Percentiles rank a stretch among this genome's conserved stretches.
Evolutionary conservation across 2,888 invertebrate species (phyloP).

Genomic region (Dastarcus helophoroides): DNA sequence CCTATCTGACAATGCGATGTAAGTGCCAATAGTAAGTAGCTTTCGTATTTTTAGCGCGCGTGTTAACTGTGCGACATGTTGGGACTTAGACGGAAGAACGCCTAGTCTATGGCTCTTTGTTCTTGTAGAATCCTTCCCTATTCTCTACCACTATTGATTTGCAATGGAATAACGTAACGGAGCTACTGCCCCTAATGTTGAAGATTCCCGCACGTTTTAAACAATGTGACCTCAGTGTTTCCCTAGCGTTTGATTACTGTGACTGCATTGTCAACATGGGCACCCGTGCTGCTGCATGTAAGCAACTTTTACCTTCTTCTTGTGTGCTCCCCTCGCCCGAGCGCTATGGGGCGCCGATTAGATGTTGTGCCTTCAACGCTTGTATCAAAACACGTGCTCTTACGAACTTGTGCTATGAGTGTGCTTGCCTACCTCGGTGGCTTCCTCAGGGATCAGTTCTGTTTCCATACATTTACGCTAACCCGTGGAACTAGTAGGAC

Average conservation of each 20-base stretch:
- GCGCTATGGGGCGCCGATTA: no score
- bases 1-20: conserved; percentile 32
- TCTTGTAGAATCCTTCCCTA: conserved; percentile 35
- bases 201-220: conserved; percentile 42
- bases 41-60: conserved; percentile 22
- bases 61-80: conserved; percentile 22
- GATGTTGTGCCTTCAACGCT: no score
- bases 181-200: conserved; percentile 40
- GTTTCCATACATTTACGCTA: no score
- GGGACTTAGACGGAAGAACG: conserved; percentile 30
- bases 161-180: conserved; percentile 35
- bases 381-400: no score
- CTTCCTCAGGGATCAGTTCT: no score
- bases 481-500: no score
- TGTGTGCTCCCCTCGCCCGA: conserved; percentile 4
- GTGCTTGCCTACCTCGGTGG: no score
- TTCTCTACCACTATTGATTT: conserved; percentile 36
- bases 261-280: conserved; percentile 64
- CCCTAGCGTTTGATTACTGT: conserved; percentile 42
- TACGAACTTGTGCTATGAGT: no score
- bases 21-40: conserved; percentile 30
- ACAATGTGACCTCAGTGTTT: conserved; percentile 42
- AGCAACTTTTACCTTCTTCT: conserved; percentile 39
- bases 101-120: conserved; percentile 32
- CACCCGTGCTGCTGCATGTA: conserved; percentile 87